Base-by-base conservation (phyloP, 2,888 invertebrate species). In the Heteromyza rotundicornis region DNA sequence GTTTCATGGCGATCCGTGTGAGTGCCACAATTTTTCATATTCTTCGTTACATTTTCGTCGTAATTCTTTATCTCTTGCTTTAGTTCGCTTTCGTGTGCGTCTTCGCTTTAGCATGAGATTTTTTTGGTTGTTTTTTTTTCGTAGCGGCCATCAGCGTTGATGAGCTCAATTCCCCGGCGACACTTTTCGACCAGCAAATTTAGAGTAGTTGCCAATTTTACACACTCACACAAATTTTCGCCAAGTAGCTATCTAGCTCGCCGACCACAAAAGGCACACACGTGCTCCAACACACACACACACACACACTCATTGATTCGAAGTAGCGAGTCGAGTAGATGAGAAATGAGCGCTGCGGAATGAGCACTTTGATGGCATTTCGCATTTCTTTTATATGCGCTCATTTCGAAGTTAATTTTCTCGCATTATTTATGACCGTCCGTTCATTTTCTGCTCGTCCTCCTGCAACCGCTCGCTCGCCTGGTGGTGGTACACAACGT, bases 121-220 rank as follows among this genome's bases (percentile, higher is more conserved):
- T n/a, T n/a, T n/a, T n/a, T n/a, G n/a, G n/a, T n/a, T n/a, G n/a
- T n/a, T n/a, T n/a, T n/a, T n/a, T n/a, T n/a, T n/a, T n/a, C n/a
- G n/a, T n/a, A n/a, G 7, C 40, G 40, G 16, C 73, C 75, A 73
- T 74, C 75, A 74, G 70, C 67, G 71, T 67, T 75, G 75, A 76
- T 75, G 75, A 74, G 77, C 73, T 72, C 66, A 70, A 75, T 74
- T 75, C 75, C 75, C 75, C 57, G 66, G 74, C 68, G 75, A 74
- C 76, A 76, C 69, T 74, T 76, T 74, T 76, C 50, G 68, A 68
- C 70, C 69, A 65, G 68, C 69, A 74, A 74, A 74, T 68, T 73
- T 71, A 69, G 69, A n/a, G n/a, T n/a, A 71, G 73, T 68, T 68
- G 72, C 67, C 71, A 71, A 70, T 73, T 71, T 69, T 61, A 65